phyloP scores from a whole-genome alignment of 2,888 invertebrate species.

The Rotaria socialis region DNA sequence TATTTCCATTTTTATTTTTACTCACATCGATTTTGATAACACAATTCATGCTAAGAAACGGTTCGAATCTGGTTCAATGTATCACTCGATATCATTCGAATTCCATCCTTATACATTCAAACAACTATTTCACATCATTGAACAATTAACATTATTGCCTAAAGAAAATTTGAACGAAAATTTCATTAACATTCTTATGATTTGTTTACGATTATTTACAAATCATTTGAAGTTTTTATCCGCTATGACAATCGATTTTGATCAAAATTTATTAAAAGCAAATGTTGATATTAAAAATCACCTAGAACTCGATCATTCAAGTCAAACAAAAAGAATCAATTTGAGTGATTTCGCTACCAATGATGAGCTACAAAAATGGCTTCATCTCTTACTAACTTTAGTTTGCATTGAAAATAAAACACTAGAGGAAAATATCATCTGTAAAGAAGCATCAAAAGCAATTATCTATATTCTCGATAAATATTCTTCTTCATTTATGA shows the following conservation, averaged over 20 bases:
- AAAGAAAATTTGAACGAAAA: too few species aligned
- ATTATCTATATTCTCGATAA: too few species aligned
- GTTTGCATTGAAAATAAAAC: neutral
- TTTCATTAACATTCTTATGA: neutral
- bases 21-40: neutral
- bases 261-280: too few species aligned
- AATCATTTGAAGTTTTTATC: neutral
- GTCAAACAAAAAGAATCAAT: neutral
- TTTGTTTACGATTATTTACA: neutral
- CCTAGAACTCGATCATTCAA: too few species aligned
- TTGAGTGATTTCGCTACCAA: neutral
- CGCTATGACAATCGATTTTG: neutral
- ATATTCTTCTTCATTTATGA: neutral
- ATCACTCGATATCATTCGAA: neutral
- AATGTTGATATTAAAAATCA: too few species aligned
- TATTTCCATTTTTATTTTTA: neutral
- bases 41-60: neutral
- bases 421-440: neutral
- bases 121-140: neutral
- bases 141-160: neutral
- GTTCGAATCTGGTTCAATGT: too few species aligned
- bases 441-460: slow-evolving; percentile 6
- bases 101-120: neutral
- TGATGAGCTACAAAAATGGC: neutral
- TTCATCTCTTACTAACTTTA: neutral